Evolutionary conservation across 2,888 invertebrate species (phyloP).

Genomic region (Philereme transversata): DNA sequence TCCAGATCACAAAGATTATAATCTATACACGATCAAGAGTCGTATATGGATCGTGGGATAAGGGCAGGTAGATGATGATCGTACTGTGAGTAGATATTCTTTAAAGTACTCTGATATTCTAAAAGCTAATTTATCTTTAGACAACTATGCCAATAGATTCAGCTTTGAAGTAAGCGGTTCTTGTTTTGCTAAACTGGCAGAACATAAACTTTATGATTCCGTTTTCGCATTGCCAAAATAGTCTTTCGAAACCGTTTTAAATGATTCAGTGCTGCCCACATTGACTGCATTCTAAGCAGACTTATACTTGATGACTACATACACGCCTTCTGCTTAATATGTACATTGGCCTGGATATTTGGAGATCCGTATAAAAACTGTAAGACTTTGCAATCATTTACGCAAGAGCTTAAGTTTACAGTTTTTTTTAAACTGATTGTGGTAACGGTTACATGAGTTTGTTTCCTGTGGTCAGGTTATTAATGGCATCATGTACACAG

Average conservation of each 20-base stretch:
- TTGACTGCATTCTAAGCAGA: slow-evolving; percentile 25
- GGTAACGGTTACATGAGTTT: slow-evolving; percentile 13
- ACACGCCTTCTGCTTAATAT: slow-evolving; percentile 26
- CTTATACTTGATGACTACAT: slow-evolving; percentile 17
- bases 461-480: background rate
- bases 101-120: too few relatives aligned
- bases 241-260: slow-evolving; percentile 18
- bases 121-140: too few relatives aligned
- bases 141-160: too few relatives aligned
- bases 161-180: background rate
- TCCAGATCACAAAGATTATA: too few relatives aligned
- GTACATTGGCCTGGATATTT: slow-evolving; percentile 34
- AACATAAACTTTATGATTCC: background rate
- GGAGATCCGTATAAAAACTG: slow-evolving; percentile 19
- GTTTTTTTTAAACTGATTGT: slow-evolving; percentile 8
- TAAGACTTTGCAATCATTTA: slow-evolving; percentile 9
- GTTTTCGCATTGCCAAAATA: slow-evolving; percentile 17
- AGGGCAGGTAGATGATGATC: too few relatives aligned
- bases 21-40: too few relatives aligned
- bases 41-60: too few relatives aligned
- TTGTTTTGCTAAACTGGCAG: background rate
- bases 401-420: slow-evolving; percentile 4
- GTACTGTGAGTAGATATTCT: too few relatives aligned
- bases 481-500: slow-evolving; percentile 1
- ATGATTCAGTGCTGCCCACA: slow-evolving; percentile 29